Evolutionary conservation across 2,888 invertebrate species (phyloP), one percentile per base, ranked within the genome.

Genomic region (Calameuta pallipes): DNA sequence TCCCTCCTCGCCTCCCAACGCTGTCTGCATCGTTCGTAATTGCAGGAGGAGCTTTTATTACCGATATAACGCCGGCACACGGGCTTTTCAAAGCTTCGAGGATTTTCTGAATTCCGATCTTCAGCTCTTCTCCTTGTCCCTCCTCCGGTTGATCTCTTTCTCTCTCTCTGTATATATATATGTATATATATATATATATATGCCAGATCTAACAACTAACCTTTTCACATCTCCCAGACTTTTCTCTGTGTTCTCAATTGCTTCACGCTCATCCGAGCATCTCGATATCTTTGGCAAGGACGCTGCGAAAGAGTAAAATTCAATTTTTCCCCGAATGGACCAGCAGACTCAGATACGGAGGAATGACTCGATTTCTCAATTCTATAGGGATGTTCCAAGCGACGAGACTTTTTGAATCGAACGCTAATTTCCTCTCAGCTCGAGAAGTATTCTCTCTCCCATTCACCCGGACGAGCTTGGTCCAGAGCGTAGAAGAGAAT

Each of bases 401-500:
- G 41, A 56, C 23, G 23, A 23, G 23, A 23, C 85, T 83, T 83
- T 84, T 84, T 84, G 87, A 89, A 87, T 89, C 88, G 89, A 89
- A 89, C 87, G 89, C 87, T 89, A 89, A 89, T 89, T 89, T 84
- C 83, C 80, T 83, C 78, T 74, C 71, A 23, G 71, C 23, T 6
- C 23, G 23, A 56, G 6, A 81, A 80, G 80, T 79, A 79, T 81
- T 81, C 76, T 80, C 80, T 78, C 77, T 75, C 73, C 73, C 41
- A 3, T 36, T 71, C 4, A 31, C 69, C 31, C 30, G 23, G n/a
- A 85, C 23, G 23, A 15, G 23, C 41, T 1, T 4, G 37, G 23
- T 41, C 41, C 41, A 15, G 15, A 41, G 15, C 6, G 4, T 3
- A 6, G 23, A 56, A 9, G 41, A 23, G 23, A 1, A 23, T 4